Evolutionary conservation across 1,140 invertebrate genomes (phyloP), one percentile per base, ranked within the genome.

Genomic region (Zaprionus camerounensis): DNA sequence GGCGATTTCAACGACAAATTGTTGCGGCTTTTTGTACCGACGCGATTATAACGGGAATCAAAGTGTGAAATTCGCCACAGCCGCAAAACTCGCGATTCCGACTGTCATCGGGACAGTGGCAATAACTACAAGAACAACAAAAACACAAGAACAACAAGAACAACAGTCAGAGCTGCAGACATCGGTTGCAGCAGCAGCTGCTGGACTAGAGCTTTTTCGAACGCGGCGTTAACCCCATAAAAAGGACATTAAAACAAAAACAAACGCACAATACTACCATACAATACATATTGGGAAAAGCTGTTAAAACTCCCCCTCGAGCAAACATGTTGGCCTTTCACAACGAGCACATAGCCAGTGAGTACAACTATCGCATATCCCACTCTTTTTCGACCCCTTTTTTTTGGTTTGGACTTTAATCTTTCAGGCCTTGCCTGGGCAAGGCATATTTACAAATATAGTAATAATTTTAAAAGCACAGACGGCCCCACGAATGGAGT

Each of bases 311-410:
- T 13, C 56, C 28, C 61, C 46, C 38, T 59, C 69, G 31, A 58
- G 44, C 46, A 31, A 83, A 80, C 67, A 88, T 87, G 83, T 83
- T 87, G 80, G 84, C 83, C 83, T 88, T 87, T 63, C 83, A 87
- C 66, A 84, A 87, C 71, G 84, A 87, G 57, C 78, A 83, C 59
- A 88, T 88, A 64, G 84, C 81, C 31, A 87, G 84, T 87, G 61
- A 87, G 84, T 88, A 87, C 61, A 80, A 71, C 57, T 62, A 58
- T 49, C 58, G 26, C 20, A 49, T 46, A 46, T 46, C n/a, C n/a
- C 22, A 55, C 6, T 51, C 5, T 36, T 31, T 12, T 31, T 49
- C 34, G 12, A 15, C 15, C 15, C 38, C 55, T 67, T 58, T 24
- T 13, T 66, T 75, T 78, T 15, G 22, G 20, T 3, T 12, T 38